A percentile compares a stretch with the other conserved stretches of the same genome.
Conservation (phyloP, 2,113 vertebrate species). For the Halcyon malimbica region DNA sequence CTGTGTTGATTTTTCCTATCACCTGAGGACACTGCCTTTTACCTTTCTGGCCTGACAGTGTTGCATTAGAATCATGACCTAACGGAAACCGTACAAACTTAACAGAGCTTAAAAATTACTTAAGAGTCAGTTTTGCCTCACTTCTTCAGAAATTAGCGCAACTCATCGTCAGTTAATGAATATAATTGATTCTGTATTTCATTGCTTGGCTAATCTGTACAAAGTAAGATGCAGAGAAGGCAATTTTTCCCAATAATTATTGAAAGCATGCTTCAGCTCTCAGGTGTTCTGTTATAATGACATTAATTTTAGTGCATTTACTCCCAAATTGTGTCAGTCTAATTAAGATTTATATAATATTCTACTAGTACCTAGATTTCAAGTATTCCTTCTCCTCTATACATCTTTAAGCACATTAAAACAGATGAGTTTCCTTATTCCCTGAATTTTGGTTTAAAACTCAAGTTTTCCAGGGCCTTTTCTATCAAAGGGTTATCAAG, state of each 20-base stretch:
- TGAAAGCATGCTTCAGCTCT: not conserved
- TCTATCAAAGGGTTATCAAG: not conserved
- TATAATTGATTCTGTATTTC: conserved; percentile 35
- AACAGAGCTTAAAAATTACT: not conserved
- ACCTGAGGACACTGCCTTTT: not conserved
- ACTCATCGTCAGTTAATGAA: not conserved
- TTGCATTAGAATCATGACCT: not conserved
- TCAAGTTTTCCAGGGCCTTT: not conserved
- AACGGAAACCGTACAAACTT: not conserved
- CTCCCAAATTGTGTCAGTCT: not conserved
- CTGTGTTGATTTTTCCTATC: not conserved
- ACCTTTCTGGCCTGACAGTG: not conserved
- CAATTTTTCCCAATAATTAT: not conserved
- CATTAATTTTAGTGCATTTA: not conserved
- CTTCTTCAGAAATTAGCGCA: too few species aligned
- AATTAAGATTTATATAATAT: not conserved
- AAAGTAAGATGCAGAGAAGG: conserved; percentile 1
- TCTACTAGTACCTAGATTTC: not conserved
- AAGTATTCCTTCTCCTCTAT: not conserved
- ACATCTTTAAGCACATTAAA: not conserved
- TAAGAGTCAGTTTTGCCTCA: not conserved
- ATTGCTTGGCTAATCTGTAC: not conserved
- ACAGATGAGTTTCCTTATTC: not conserved
- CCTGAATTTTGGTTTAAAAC: not conserved
- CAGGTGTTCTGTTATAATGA: not conserved